Conservation (phyloP, 2,888 invertebrate species). For the Tetanocera ferruginea region DNA sequence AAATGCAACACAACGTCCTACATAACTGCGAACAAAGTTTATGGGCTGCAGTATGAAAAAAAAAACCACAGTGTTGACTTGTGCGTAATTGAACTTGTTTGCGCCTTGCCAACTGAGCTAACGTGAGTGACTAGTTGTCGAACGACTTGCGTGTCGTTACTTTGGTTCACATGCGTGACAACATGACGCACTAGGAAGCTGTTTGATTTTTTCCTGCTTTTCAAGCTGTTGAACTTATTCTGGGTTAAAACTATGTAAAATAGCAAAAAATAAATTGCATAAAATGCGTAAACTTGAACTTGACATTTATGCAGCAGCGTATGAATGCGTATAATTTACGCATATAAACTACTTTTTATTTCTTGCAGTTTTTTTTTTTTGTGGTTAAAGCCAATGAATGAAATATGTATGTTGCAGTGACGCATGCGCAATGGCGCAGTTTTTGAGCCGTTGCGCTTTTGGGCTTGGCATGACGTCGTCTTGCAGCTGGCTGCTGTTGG, state of each 20-base stretch:
- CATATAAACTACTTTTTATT: background rate
- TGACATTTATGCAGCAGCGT: slow-evolving; percentile 36
- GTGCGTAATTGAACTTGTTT: background rate
- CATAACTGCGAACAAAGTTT: too few species aligned
- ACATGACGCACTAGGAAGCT: background rate
- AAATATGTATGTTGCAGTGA: slow-evolving; percentile 20
- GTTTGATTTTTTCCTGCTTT: background rate
- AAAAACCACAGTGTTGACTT: background rate
- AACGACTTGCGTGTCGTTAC: too few species aligned
- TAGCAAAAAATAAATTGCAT: slow-evolving; percentile 2
- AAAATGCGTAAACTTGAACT: slow-evolving; percentile 49
- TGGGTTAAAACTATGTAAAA: background rate
- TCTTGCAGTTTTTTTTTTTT: background rate
- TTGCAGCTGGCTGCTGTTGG: slow-evolving; percentile 11
- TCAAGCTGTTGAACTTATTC: slow-evolving; percentile 1
- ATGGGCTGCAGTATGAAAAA: too few species aligned
- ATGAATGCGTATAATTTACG: slow-evolving; percentile 6
- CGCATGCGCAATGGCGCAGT: slow-evolving; percentile 37
- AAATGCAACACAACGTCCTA: too few species aligned
- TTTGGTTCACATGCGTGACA: background rate
- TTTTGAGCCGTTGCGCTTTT: slow-evolving; percentile 33
- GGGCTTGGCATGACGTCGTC: slow-evolving; percentile 38
- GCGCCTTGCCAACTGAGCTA: too few species aligned
- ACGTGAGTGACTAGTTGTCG: too few species aligned
- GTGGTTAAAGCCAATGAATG: background rate